Evolutionary conservation across 2,888 invertebrate genomes (phyloP).

Genomic region (Tiphia femorata): DNA sequence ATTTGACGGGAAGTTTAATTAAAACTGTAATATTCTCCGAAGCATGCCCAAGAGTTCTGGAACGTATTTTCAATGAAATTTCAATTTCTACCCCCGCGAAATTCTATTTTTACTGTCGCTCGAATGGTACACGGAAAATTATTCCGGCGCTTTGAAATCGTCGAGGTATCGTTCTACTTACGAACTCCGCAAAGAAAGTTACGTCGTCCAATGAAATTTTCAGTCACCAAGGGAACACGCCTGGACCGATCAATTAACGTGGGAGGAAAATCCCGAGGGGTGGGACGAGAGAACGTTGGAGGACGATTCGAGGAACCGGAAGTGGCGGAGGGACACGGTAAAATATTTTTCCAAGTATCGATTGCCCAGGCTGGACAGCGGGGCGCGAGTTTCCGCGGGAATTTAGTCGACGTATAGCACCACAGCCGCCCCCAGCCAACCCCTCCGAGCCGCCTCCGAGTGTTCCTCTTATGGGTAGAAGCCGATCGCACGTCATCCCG

Average conservation of each 20-base stretch:
- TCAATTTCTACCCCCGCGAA: too few relatives aligned
- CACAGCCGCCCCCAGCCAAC: too few relatives aligned
- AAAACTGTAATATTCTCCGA: too few relatives aligned
- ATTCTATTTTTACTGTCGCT: too few relatives aligned
- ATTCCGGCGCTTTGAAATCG: background rate
- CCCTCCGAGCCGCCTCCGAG: too few relatives aligned
- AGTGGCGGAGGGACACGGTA: slow-evolving; percentile 8
- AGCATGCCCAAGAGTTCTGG: too few relatives aligned
- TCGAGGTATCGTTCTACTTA: too few relatives aligned
- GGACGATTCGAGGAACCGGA: slow-evolving; percentile 10
- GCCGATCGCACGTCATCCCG: slow-evolving; percentile 40
- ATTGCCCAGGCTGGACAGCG: slow-evolving; percentile 13
- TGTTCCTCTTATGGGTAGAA: background rate
- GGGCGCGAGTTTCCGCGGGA: slow-evolving; percentile 28
- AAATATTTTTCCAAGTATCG: slow-evolving; percentile 41
- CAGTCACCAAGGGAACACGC: background rate
- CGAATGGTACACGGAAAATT: too few relatives aligned
- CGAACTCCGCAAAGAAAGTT: too few relatives aligned
- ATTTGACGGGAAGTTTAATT: too few relatives aligned
- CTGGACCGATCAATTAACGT: slow-evolving; percentile 3
- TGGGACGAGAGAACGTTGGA: background rate
- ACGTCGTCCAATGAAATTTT: too few relatives aligned
- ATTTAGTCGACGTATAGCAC: slow-evolving; percentile 25
- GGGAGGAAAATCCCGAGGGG: slow-evolving; percentile 4
- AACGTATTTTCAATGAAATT: too few relatives aligned